Evolutionary conservation across 2,888 invertebrate genomes (phyloP), one percentile per base, ranked within the genome.

Genomic region (Nemapogon koenigi): DNA sequence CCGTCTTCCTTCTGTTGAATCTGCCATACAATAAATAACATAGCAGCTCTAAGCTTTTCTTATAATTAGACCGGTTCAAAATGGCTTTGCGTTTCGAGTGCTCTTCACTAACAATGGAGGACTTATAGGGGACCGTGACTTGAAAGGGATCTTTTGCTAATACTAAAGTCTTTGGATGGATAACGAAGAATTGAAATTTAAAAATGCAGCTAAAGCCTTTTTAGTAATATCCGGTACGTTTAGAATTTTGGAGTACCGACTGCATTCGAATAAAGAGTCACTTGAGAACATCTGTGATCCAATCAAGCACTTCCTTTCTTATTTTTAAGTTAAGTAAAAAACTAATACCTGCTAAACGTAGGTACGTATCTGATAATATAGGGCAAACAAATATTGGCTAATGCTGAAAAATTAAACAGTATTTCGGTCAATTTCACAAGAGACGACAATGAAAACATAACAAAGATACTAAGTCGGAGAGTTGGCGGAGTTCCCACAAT

Each of bases 401-500:
- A n/a, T n/a, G n/a, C n/a, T n/a, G n/a, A n/a, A n/a, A n/a, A n/a
- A n/a, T n/a, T n/a, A n/a, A n/a, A n/a, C n/a, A n/a, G n/a, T n/a
- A n/a, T n/a, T n/a, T n/a, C n/a, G n/a, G n/a, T n/a, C n/a, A n/a
- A 33, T 33, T 33, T 33, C 19, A 33, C 18, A 17, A 16, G 17
- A 31, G 11, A 31, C 16, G 33, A 33, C 19, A 33, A 33, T 33
- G 14, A 18, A 33, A 33, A 33, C 33, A 33, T 70, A 71, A 71
- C 69, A 59, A 62, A 64, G 57, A 67, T 70, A 69, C 65, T 68
- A 59, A 67, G 62, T 66, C 70, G 68, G 59, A 59, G 57, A 70
- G 69, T 76, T 75, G 76, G 76, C 75, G 67, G 65, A 63, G 70
- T 73, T 76, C 76, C 76, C 76, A 76, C 73, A 75, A 71, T 71